A percentile compares a stretch with the other conserved stretches of the same genome.
Evolutionary conservation across 2,797 vertebrate species (phyloP).

Genomic region (Pipistrellus pygmaeus): DNA sequence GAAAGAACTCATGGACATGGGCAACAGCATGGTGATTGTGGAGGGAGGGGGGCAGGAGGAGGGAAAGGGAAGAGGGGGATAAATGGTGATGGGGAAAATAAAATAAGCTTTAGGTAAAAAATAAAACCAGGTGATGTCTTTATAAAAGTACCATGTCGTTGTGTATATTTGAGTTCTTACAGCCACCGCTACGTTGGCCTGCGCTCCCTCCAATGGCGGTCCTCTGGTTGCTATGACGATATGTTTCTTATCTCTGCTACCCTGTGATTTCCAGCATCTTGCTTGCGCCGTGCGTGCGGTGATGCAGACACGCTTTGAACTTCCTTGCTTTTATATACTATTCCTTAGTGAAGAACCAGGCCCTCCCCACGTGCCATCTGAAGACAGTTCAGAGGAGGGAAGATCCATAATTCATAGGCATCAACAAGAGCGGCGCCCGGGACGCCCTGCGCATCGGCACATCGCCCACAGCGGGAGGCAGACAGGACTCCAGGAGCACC

Average conservation of each 20-base stretch:
- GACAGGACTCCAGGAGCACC: neutral
- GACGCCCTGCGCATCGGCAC: neutral
- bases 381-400: conserved; percentile 69
- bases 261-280: conserved; percentile 67
- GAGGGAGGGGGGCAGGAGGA: neutral
- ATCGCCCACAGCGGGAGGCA: too few species aligned
- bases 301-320: conserved; percentile 75
- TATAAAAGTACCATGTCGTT: conserved; percentile 69
- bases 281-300: conserved; percentile 63
- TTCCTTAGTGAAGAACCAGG: conserved; percentile 69
- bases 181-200: conserved; percentile 48
- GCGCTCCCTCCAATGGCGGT: conserved; percentile 14
- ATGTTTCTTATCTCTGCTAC: conserved; percentile 67
- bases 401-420: conserved; percentile 78
- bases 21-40: neutral
- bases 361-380: conserved; percentile 51
- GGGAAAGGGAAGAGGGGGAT: neutral
- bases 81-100: neutral
- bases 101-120: neutral
- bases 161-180: conserved; percentile 49
- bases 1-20: neutral
- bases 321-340: conserved; percentile 70
- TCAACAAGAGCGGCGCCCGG: conserved; percentile 30
- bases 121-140: conserved; percentile 17
- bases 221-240: conserved; percentile 69